Conservation (phyloP, 2,113 vertebrate genomes). For the Henicopernis longicauda region DNA sequence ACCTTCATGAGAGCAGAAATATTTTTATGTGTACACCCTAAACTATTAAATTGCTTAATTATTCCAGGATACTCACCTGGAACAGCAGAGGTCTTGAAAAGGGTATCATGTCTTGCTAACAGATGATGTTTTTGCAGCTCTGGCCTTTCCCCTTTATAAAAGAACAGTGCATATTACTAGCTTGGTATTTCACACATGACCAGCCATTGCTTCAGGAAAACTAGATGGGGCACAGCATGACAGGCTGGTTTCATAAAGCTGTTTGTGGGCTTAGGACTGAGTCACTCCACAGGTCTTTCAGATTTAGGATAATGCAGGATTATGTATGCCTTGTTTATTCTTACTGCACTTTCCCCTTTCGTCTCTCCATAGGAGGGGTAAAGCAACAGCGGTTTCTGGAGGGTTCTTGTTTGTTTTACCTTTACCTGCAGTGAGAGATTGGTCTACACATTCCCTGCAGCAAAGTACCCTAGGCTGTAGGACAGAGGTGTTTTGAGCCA, state of each 20-base stretch:
- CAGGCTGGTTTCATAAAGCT: neutral
- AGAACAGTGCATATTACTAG: neutral
- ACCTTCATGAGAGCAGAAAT: neutral
- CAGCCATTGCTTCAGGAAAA: neutral
- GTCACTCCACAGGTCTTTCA: neutral
- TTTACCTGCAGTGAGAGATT: neutral
- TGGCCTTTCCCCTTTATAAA: neutral
- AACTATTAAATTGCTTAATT: neutral
- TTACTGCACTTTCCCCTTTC: neutral
- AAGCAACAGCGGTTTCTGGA: neutral
- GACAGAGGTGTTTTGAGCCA: neutral
- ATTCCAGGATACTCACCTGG: neutral
- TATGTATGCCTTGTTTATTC: neutral
- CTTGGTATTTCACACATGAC: neutral
- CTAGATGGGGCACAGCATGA: neutral
- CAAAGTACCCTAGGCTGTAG: neutral
- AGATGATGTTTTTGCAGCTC: neutral
- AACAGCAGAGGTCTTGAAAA: neutral
- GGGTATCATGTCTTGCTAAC: neutral
- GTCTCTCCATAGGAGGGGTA: neutral
- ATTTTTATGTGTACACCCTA: neutral
- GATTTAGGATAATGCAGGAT: neutral
- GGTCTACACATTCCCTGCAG: neutral
- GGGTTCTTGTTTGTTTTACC: neutral
- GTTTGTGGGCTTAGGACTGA: neutral